phyloP scores from a whole-genome alignment of 2,113 vertebrate species.

The Anhinga anhinga region DNA sequence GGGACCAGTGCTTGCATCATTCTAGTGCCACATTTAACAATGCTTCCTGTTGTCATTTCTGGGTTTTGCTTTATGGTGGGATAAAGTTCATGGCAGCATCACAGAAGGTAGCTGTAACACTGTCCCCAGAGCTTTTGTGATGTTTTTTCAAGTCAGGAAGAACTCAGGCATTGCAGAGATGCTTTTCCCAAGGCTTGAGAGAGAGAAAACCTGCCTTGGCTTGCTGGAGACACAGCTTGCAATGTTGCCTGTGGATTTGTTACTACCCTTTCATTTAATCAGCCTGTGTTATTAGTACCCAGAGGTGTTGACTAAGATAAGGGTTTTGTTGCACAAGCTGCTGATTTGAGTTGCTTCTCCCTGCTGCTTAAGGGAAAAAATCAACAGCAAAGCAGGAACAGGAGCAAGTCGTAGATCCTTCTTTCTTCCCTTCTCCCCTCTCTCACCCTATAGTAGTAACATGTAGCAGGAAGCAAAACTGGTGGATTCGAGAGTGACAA shows the following conservation, averaged over 20 bases:
- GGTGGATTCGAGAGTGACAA: neutral
- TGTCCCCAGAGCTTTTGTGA: neutral
- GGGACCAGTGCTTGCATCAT: neutral
- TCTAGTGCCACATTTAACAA: neutral
- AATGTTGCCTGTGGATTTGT: neutral
- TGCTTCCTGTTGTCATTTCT: neutral
- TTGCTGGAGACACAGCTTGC: neutral
- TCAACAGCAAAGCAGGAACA: neutral
- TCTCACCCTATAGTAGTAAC: neutral
- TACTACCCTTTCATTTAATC: slow-evolving; percentile 7
- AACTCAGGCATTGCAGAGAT: neutral
- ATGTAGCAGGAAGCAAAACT: neutral
- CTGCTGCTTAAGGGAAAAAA: neutral
- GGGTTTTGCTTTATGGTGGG: neutral
- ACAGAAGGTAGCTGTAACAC: neutral
- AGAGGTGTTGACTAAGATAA: slow-evolving; percentile 15
- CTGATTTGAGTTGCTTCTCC: neutral
- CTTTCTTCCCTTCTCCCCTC: neutral
- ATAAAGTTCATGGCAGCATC: neutral
- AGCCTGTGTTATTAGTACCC: neutral
- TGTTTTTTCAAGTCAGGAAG: neutral
- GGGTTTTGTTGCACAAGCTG: neutral
- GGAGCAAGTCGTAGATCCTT: neutral
- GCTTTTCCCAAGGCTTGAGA: neutral
- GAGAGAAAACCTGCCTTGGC: neutral